Evolutionary conservation across 2,113 vertebrate genomes (phyloP).

Genomic region (Bambusicola thoracicus): DNA sequence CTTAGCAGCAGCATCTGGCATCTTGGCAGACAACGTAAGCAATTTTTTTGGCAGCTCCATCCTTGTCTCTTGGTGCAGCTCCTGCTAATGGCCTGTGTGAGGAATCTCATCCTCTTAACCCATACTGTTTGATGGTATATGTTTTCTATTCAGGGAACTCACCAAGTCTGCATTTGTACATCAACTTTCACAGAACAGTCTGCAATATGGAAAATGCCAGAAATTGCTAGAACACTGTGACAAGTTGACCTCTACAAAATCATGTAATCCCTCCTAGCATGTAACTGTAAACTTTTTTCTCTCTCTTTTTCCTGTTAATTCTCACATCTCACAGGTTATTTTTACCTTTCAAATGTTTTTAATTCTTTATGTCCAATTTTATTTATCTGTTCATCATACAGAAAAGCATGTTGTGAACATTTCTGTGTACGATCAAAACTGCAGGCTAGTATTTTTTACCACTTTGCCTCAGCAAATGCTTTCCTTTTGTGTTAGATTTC

Average conservation of each 20-base stretch:
- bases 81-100: not conserved
- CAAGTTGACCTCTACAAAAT: not conserved
- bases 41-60: not conserved
- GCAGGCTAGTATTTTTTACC: not conserved
- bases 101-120: not conserved
- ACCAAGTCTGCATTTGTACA: not conserved
- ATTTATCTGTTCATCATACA: not conserved
- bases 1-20: not conserved
- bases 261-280: not conserved
- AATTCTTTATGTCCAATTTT: not conserved
- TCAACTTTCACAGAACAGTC: not conserved
- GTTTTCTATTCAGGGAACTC: not conserved
- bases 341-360: not conserved
- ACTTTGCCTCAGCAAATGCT: not conserved
- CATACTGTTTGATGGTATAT: not conserved
- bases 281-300: not conserved
- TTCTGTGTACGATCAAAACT: not conserved
- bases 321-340: not conserved
- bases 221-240: not conserved
- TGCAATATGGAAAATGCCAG: not conserved
- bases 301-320: not conserved
- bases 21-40: not conserved
- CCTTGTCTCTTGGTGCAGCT: not conserved
- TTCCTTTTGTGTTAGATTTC: not conserved
- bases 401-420: not conserved